Evolutionary conservation across 2,797 vertebrate species (phyloP), one percentile per base, ranked within the genome.

Genomic region (Coracias cyanogaster): DNA sequence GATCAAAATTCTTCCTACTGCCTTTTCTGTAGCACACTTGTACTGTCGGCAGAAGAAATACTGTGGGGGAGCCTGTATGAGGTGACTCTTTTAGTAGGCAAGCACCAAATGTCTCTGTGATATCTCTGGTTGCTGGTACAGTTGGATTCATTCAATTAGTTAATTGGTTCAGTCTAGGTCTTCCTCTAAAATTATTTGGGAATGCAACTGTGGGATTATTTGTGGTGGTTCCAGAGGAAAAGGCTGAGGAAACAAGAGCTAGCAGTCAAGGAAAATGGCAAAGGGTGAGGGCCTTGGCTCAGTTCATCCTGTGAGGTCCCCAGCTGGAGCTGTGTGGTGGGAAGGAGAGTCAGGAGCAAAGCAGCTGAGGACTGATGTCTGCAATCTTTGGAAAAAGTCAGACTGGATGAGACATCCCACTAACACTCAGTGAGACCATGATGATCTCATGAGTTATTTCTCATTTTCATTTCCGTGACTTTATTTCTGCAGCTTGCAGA

Each of bases 201-300:
- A 82, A 69, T 58, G 37, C 1, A 62, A 43, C 26, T 22, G 4
- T 19, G 12, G 6, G 4, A n/a, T 49, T 22, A 73, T 25, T 45
- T 62, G 15, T 46, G 22, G 29, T 25, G 24, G 19, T 55, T 77
- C n/a, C 35, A 67, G 49, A 39, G 55, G 51, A 82, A 78, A 67
- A 0, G 0, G 31, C 31, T 52, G 22, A 51, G 51, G 57, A 58
- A 43, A 48, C 6, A 24, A 21, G 11, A 54, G 22, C 0, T 14
- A 74, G 24, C 6, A 10, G 43, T 15, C 45, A 37, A 45, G 33
- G 22, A 48, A 48, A 51, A 46, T 3, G 25, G 45, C 20, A 31
- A 39, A 17, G 25, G 37, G 5, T 46, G 55, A 61, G 26, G 10
- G 16, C 19, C 18, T 54, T 7, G 5, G 46, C 13, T n/a, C 1